These are phyloP conservation scores for Bettongia penicillata DNA, from an alignment of 2,113 vertebrate genomes.

Conservation along the genomic window DNA sequence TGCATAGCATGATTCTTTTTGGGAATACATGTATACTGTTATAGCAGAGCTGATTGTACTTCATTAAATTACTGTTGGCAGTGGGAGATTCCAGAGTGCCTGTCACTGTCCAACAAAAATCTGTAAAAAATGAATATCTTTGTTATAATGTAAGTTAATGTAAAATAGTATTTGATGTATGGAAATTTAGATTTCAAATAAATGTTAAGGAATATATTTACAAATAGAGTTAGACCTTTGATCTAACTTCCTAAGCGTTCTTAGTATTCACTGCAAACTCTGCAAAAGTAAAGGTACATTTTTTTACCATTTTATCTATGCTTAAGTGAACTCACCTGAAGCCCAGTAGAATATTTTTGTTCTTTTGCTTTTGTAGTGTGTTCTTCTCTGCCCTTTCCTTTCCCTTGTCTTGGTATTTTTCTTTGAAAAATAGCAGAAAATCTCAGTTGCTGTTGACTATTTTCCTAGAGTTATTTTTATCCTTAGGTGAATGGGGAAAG, in stretches of 20 bases:
- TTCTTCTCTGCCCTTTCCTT: neutral
- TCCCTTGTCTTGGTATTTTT: neutral
- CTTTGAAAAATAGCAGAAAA: neutral
- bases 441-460: neutral
- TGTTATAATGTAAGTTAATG: conserved; percentile 45
- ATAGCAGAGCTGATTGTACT: neutral
- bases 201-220: neutral
- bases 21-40: neutral
- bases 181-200: conserved; percentile 25
- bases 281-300: conserved; percentile 21
- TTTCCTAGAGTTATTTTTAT: conserved; percentile 18
- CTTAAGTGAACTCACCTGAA: neutral
- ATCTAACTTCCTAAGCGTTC: neutral
- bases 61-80: conserved; percentile 11
- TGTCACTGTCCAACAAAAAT: conserved; percentile 17
- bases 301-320: neutral
- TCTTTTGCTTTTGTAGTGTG: neutral
- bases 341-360: conserved; percentile 17
- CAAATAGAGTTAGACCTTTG: neutral
- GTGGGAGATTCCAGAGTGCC: neutral
- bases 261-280: conserved; percentile 4
- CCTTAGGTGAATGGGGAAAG: conserved; percentile 35
- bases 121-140: conserved; percentile 36
- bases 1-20: neutral
- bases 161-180: conserved; percentile 35